Evolutionary conservation across 1,140 invertebrate genomes (phyloP).

Genomic region (Drosophila fuyamai): DNA sequence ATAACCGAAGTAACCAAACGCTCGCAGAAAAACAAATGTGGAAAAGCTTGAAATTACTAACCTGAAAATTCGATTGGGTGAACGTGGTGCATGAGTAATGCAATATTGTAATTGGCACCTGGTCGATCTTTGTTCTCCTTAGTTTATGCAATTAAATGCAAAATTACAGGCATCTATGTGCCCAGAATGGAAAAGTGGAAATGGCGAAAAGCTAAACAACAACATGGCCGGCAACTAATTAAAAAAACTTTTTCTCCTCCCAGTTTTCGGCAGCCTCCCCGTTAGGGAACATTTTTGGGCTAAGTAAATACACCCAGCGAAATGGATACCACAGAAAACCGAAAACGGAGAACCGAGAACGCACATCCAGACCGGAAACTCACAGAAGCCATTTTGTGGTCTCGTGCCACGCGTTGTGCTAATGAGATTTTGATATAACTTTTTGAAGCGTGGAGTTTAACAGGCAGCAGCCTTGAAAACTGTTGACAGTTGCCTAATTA

Average conservation of each 20-base stretch:
- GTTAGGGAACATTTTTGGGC: slow-evolving; percentile 21
- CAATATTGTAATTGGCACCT: slow-evolving; percentile 31
- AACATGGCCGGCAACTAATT: slow-evolving; percentile 61
- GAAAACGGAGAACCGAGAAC: slow-evolving; percentile 8
- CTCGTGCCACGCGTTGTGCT: slow-evolving; percentile 42
- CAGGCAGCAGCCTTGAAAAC: slow-evolving; percentile 37
- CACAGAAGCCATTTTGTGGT: slow-evolving; percentile 49
- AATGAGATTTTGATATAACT: slow-evolving; percentile 75
- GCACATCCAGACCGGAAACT: slow-evolving; percentile 20
- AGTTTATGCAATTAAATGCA: slow-evolving; percentile 46
- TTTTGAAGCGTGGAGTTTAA: slow-evolving; percentile 29
- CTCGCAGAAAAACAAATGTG: neutral
- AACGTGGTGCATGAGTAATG: slow-evolving; percentile 33
- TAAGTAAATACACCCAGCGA: slow-evolving; percentile 34
- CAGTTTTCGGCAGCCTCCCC: slow-evolving; percentile 3
- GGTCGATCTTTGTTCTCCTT: slow-evolving; percentile 2
- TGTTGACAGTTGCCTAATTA: slow-evolving; percentile 72
- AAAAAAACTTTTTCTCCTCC: slow-evolving; percentile 42
- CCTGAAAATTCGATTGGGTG: neutral
- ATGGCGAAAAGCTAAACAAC: slow-evolving; percentile 41
- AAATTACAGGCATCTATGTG: slow-evolving; percentile 30
- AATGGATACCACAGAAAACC: slow-evolving; percentile 33
- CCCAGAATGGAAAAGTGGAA: neutral
- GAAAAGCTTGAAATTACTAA: slow-evolving; percentile 11
- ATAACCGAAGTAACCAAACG: slow-evolving; percentile 1